A percentile compares a stretch with the other conserved stretches of the same genome.
Conservation (phyloP, 1,140 invertebrate species). For the Apis cerana region DNA sequence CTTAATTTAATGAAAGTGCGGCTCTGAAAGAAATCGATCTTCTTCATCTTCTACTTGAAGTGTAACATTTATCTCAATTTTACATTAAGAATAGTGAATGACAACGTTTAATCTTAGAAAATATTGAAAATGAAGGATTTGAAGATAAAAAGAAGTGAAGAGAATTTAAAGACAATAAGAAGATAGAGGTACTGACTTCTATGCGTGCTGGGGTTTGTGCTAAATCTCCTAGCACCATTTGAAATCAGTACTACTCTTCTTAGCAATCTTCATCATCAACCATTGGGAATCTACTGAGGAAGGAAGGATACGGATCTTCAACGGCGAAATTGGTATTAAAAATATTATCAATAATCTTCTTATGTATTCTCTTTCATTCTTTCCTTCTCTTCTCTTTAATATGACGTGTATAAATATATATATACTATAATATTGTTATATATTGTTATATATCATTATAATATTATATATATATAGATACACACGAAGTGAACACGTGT, state of each 20-base stretch:
- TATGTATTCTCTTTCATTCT: slow-evolving; percentile 33
- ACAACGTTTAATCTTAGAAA: not conserved
- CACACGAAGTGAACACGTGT: slow-evolving; percentile 17
- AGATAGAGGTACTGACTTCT: slow-evolving; percentile 80
- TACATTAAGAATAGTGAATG: not conserved
- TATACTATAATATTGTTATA: not conserved
- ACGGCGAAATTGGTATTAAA: slow-evolving; percentile 9
- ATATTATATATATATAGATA: not conserved
- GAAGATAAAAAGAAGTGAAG: not conserved
- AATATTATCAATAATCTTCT: slow-evolving; percentile 11
- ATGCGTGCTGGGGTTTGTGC: slow-evolving; percentile 79
- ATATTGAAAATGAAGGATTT: not conserved
- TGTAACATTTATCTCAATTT: not conserved
- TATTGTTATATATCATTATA: too few relatives aligned
- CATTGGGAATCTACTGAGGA: not conserved
- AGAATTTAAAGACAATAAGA: slow-evolving; percentile 63
- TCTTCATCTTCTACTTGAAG: not conserved
- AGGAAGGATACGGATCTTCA: not conserved
- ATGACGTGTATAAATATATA: not conserved
- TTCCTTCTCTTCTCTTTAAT: slow-evolving; percentile 15
- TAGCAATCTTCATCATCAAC: slow-evolving; percentile 61
- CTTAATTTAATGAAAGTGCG: not conserved
- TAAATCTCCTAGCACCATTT: slow-evolving; percentile 81
- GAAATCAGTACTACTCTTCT: slow-evolving; percentile 82
- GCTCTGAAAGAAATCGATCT: not conserved